A percentile compares a stretch with the other conserved stretches of the same genome.
These are phyloP conservation scores for Tiphia femorata DNA, from an alignment of 2,888 invertebrate species.

Conservation along the genomic window DNA sequence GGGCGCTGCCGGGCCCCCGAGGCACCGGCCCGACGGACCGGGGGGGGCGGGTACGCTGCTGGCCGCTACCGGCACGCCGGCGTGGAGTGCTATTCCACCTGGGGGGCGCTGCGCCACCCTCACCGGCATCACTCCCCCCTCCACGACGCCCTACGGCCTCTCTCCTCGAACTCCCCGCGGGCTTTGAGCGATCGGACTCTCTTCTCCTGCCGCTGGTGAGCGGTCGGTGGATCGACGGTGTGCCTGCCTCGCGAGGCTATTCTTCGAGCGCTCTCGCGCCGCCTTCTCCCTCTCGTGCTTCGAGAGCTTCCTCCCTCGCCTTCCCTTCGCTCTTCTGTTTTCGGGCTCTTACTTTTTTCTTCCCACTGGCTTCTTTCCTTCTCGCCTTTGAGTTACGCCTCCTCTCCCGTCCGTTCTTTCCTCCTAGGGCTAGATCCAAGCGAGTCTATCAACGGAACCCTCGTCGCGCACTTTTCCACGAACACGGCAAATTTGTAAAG, in stretches of 20 bases:
- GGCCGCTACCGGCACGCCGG: conserved; percentile 76
- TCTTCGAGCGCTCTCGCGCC: background rate
- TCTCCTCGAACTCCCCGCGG: conserved; percentile 53
- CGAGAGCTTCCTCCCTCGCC: background rate
- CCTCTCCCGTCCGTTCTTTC: background rate
- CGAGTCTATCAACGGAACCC: background rate
- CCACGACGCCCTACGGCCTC: conserved; percentile 67
- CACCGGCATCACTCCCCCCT: conserved; percentile 69
- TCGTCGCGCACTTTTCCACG: no score
- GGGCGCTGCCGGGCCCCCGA: conserved; percentile 63
- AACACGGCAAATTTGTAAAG: no score
- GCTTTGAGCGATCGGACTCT: conserved; percentile 29
- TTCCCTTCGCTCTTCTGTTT: background rate
- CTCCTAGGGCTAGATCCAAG: no score
- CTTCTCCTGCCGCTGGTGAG: no score
- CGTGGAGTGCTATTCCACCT: conserved; percentile 75
- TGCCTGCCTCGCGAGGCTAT: conserved; percentile 22
- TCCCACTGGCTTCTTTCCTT: background rate
- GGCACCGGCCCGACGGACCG: conserved; percentile 74
- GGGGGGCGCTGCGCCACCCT: conserved; percentile 75
- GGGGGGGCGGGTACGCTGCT: conserved; percentile 75
- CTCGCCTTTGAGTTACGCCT: background rate
- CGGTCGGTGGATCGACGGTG: conserved; percentile 41
- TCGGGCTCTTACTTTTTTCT: background rate
- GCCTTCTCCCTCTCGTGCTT: background rate